A percentile compares a stretch with the other conserved stretches of the same genome.
phyloP scores from a whole-genome alignment of 2,113 vertebrate genomes.

The Phycodurus eques region DNA sequence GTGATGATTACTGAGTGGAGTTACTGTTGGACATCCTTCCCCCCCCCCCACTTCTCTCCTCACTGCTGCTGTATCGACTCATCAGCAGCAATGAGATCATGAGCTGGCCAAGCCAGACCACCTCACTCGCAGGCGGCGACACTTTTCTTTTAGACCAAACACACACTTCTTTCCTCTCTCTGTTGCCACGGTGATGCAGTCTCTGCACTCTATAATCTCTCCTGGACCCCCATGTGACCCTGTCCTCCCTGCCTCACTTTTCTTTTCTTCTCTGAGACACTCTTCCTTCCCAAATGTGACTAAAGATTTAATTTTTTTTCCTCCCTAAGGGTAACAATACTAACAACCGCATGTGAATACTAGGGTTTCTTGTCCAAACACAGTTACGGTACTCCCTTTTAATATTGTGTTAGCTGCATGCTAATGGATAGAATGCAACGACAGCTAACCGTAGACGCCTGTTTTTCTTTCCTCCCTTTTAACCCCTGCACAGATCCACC shows the following conservation, averaged over 20 bases:
- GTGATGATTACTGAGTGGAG: slow-evolving; percentile 18
- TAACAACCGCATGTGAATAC: background rate
- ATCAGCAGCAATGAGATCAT: slow-evolving; percentile 60
- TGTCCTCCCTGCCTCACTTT: slow-evolving; percentile 5
- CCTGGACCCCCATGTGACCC: slow-evolving; percentile 58
- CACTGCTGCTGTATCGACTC: slow-evolving; percentile 48
- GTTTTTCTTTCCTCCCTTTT: slow-evolving; percentile 23
- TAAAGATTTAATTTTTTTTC: background rate
- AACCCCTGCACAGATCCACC: slow-evolving; percentile 80
- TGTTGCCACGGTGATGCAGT: slow-evolving; percentile 66
- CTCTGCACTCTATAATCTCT: slow-evolving; percentile 55
- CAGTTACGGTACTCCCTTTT: background rate
- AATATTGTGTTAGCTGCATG: background rate
- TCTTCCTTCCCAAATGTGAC: background rate
- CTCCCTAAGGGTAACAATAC: background rate
- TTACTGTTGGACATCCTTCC: slow-evolving; percentile 17
- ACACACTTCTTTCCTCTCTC: slow-evolving; percentile 44
- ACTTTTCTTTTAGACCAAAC: slow-evolving; percentile 53
- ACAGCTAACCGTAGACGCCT: background rate
- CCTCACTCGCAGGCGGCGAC: slow-evolving; percentile 50
- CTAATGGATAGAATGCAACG: background rate
- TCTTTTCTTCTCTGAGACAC: slow-evolving; percentile 3
- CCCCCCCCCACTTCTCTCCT: slow-evolving; percentile 12
- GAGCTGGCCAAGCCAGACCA: slow-evolving; percentile 51
- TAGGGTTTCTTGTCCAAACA: background rate